Percentiles rank a stretch among this genome's conserved stretches.
These are phyloP conservation scores for Pantala flavescens DNA, from an alignment of 1,140 invertebrate genomes.

Conservation along the genomic window DNA sequence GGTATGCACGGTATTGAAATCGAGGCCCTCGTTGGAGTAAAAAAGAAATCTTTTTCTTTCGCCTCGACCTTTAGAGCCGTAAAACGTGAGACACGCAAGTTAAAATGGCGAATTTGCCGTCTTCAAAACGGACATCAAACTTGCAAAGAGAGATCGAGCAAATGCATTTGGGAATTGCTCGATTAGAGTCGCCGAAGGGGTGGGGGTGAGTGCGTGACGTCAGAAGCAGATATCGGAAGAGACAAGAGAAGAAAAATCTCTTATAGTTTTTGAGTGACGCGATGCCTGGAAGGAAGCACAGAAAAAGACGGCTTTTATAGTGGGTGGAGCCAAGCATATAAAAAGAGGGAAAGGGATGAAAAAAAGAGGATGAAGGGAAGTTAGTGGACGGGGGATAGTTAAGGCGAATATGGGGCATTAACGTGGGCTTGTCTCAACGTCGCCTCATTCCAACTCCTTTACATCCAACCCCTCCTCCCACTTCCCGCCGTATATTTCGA, in stretches of 20 bases:
- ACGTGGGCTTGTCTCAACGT: not conserved
- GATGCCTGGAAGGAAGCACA: not conserved
- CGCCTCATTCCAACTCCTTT: not conserved
- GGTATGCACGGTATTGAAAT: no score
- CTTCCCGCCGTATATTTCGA: not conserved
- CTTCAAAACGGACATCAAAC: no score
- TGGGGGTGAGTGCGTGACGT: no score
- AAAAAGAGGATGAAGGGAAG: not conserved
- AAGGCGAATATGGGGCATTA: conserved; percentile 1
- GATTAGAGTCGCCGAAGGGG: no score
- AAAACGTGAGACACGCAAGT: no score
- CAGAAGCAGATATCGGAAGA: not conserved
- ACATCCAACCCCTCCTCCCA: not conserved
- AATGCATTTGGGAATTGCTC: no score
- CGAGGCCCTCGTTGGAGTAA: no score
- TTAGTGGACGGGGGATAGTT: not conserved
- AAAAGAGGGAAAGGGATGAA: not conserved
- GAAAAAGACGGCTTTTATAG: not conserved
- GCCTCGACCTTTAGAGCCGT: no score
- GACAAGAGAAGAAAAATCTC: not conserved
- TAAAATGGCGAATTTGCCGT: no score
- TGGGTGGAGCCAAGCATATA: not conserved
- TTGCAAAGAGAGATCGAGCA: no score
- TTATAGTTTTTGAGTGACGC: not conserved
- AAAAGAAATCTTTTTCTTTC: no score